Conservation (phyloP, 2,113 vertebrate genomes). For the Salvator merianae region DNA sequence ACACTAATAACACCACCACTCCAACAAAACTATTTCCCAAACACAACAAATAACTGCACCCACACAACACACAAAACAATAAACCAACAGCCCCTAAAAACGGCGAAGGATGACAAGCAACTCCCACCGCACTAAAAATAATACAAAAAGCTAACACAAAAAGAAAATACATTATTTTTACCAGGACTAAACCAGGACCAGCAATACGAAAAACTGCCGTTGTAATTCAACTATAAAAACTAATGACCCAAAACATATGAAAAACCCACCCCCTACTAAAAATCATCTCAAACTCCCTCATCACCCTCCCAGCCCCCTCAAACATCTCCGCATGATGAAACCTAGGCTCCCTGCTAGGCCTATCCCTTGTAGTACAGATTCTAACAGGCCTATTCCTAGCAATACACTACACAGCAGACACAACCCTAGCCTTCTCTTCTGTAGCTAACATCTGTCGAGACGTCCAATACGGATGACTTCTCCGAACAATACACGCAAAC, state of each 20-base stretch:
- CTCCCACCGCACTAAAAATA: no score
- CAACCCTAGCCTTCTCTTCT: slow-evolving; percentile 26
- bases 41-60: no score
- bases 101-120: no score
- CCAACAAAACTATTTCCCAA: no score
- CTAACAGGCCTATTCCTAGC: slow-evolving; percentile 35
- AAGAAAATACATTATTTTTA: no score
- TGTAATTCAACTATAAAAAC: neutral
- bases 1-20: no score
- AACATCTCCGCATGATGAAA: slow-evolving; percentile 63
- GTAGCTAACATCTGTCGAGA: slow-evolving; percentile 35
- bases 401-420: slow-evolving; percentile 47
- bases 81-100: no score
- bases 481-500: slow-evolving; percentile 25
- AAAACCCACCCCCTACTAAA: slow-evolving; percentile 43
- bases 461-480: slow-evolving; percentile 35
- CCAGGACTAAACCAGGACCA: no score
- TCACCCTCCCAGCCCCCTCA: neutral
- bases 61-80: no score
- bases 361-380: slow-evolving; percentile 28
- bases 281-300: slow-evolving; percentile 7
- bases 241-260: slow-evolving; percentile 28
- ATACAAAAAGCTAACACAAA: no score
- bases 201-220: no score
- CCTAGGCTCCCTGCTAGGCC: slow-evolving; percentile 36